phyloP scores from a whole-genome alignment of 2,888 invertebrate genomes.

The Eubasilissa splendida region DNA sequence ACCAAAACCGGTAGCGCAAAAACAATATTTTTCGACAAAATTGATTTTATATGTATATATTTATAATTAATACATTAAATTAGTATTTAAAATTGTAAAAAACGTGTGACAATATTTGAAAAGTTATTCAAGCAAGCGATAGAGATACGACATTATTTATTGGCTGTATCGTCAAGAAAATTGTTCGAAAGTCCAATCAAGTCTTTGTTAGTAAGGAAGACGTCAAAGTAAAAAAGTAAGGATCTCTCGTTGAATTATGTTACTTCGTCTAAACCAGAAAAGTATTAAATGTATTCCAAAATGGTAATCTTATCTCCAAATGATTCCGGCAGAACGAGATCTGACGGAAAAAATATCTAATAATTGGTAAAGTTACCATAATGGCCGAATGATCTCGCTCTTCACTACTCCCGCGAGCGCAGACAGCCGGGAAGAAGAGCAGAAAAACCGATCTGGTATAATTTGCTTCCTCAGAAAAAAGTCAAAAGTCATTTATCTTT shows the following conservation, averaged over 20 bases:
- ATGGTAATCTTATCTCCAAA: constrained; percentile 24
- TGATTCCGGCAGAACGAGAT: constrained; percentile 14
- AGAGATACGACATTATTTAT: too few relatives aligned
- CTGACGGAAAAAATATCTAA: background rate
- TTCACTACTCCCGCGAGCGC: constrained; percentile 1
- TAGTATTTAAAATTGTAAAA: too few relatives aligned
- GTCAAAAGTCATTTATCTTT: constrained; percentile 55
- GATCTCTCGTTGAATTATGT: constrained; percentile 11
- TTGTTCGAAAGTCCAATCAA: too few relatives aligned
- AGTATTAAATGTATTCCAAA: constrained; percentile 5
- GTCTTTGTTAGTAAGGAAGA: too few relatives aligned
- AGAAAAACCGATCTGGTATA: constrained; percentile 45
- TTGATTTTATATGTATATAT: too few relatives aligned
- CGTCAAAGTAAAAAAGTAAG: too few relatives aligned
- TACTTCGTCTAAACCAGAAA: background rate
- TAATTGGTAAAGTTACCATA: constrained; percentile 34
- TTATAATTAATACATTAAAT: too few relatives aligned
- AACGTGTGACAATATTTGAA: too few relatives aligned
- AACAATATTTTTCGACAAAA: too few relatives aligned
- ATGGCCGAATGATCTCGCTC: constrained; percentile 9
- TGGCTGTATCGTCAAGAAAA: too few relatives aligned
- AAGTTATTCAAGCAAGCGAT: too few relatives aligned
- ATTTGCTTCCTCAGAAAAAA: constrained; percentile 49
- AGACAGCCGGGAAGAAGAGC: constrained; percentile 19
- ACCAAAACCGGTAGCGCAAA: too few relatives aligned